These are phyloP conservation scores for Rhingia campestris DNA, from an alignment of 2,888 invertebrate species.

Conservation along the genomic window DNA sequence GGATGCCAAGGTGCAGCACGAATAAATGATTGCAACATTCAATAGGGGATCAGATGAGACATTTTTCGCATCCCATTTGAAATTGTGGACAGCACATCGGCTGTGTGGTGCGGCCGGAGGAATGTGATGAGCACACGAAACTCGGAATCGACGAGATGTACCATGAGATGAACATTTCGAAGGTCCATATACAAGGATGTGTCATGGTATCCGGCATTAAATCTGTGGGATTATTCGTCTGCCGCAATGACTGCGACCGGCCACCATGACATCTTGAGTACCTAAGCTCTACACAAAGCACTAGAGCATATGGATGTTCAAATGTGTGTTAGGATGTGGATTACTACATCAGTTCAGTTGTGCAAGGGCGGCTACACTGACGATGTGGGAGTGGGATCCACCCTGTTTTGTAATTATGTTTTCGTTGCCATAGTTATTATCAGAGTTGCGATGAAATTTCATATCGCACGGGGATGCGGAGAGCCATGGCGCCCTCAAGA, in stretches of 20 bases:
- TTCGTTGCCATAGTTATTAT: conserved; percentile 24
- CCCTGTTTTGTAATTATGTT: conserved; percentile 39
- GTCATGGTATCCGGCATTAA: conserved; percentile 4
- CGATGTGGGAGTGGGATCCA: neutral
- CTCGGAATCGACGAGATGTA: conserved; percentile 7
- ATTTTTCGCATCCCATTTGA: conserved; percentile 14
- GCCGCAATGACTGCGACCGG: neutral
- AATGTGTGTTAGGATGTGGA: neutral
- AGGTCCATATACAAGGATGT: neutral
- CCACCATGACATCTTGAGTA: neutral
- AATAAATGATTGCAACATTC: conserved; percentile 56
- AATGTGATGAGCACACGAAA: conserved; percentile 15
- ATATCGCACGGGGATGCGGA: neutral
- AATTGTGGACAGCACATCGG: neutral
- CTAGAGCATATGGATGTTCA: neutral
- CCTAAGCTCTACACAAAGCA: neutral
- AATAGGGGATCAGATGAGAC: conserved; percentile 46
- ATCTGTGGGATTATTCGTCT: conserved; percentile 19
- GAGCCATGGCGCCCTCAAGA: neutral
- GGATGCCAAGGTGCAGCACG: conserved; percentile 38
- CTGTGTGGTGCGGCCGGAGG: neutral
- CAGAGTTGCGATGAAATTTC: conserved; percentile 44
- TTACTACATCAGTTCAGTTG: neutral
- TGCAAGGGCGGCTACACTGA: neutral
- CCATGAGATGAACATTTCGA: neutral